A percentile compares a stretch with the other conserved stretches of the same genome.
phyloP scores from a whole-genome alignment of 1,140 invertebrate species.

The Saccostrea echinata region DNA sequence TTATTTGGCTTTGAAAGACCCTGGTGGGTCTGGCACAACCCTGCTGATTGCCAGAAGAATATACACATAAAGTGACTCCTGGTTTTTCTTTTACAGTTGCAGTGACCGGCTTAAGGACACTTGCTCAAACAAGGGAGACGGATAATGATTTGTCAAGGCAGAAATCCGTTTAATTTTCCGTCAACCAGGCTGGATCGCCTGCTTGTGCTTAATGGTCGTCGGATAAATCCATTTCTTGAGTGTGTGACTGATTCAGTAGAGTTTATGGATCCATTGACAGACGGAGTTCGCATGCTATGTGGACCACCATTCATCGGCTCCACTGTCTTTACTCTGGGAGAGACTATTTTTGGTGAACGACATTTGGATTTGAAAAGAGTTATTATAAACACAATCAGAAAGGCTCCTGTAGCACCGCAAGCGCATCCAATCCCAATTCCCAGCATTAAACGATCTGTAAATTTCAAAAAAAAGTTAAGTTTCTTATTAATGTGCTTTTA shows the following conservation, averaged over 20 bases:
- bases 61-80: neutral
- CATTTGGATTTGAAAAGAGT: slow-evolving; percentile 38
- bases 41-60: neutral
- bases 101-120: neutral
- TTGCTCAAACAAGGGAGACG: neutral
- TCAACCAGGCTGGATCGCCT: slow-evolving; percentile 16
- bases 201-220: neutral
- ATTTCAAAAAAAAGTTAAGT: too few species aligned
- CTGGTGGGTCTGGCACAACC: neutral
- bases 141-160: neutral
- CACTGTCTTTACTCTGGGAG: slow-evolving; percentile 12
- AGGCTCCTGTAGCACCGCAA: slow-evolving; percentile 33
- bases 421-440: slow-evolving; percentile 42
- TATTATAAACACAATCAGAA: slow-evolving; percentile 39
- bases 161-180: slow-evolving; percentile 10
- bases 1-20: neutral
- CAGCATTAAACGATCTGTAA: slow-evolving; percentile 37
- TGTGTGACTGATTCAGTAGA: neutral
- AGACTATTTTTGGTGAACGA: slow-evolving; percentile 41
- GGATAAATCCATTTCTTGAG: slow-evolving; percentile 36
- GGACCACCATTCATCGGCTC: slow-evolving; percentile 19
- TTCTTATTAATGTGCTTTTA: too few species aligned
- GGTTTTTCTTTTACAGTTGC: slow-evolving; percentile 1
- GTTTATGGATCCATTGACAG: neutral
- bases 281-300: slow-evolving; percentile 20